These are phyloP conservation scores for Cantharis nigra DNA, from an alignment of 2,888 invertebrate genomes.

Conservation along the genomic window DNA sequence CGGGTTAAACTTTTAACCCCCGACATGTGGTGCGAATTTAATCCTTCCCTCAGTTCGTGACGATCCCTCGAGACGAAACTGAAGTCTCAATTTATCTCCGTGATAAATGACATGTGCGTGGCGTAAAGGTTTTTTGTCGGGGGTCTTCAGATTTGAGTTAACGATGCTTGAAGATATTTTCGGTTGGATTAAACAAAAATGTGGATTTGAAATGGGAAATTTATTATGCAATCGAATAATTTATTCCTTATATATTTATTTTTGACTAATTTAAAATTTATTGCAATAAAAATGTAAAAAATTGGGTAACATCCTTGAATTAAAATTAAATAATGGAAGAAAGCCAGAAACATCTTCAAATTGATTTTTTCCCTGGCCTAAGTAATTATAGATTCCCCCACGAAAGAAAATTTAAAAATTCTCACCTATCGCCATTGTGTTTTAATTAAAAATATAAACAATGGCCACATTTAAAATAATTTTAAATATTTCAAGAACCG, in stretches of 20 bases:
- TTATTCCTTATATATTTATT: background rate
- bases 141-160: too few species aligned
- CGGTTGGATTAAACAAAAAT: background rate
- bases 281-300: background rate
- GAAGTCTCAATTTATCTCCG: background rate
- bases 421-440: background rate
- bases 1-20: background rate
- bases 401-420: background rate
- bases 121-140: background rate
- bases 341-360: background rate
- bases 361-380: background rate
- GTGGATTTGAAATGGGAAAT: background rate
- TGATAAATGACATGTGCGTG: background rate
- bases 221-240: background rate
- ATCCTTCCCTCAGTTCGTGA: background rate
- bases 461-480: background rate
- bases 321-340: conserved; percentile 4
- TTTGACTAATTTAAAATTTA: background rate
- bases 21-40: background rate
- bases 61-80: background rate
- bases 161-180: background rate
- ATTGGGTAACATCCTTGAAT: background rate
- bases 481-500: background rate
- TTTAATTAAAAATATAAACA: background rate
- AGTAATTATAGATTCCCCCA: background rate